phyloP scores from a whole-genome alignment of 2,113 vertebrate genomes.

The Hippolais icterina region DNA sequence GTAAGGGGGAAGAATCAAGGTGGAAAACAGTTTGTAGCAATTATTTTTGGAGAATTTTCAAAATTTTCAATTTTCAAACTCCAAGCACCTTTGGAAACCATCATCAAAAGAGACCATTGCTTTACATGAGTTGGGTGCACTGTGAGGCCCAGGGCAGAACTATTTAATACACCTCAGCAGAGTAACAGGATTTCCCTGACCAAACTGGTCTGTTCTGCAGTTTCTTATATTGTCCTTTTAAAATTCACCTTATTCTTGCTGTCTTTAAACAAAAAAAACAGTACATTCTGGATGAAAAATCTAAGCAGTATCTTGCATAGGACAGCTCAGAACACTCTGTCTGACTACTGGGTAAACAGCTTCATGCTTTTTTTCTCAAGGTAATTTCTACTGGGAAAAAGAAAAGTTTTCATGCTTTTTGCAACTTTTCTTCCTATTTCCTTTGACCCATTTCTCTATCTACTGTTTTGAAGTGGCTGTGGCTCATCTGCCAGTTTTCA shows the following conservation, averaged over 20 bases:
- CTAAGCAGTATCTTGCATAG: background rate
- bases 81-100: background rate
- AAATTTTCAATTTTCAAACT: background rate
- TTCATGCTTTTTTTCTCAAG: background rate
- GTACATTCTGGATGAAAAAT: background rate
- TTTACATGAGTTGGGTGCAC: background rate
- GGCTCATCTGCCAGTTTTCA: constrained; percentile 38
- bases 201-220: background rate
- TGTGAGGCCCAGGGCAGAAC: background rate
- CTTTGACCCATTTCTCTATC: constrained; percentile 4
- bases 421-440: background rate
- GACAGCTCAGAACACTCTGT: background rate
- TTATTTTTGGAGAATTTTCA: background rate
- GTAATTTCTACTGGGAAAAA: background rate
- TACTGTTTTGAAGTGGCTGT: constrained; percentile 1
- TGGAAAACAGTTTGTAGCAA: background rate
- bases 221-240: background rate
- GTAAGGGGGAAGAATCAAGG: background rate
- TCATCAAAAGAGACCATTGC: fast-evolving
- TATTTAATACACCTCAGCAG: background rate
- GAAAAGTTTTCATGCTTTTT: background rate
- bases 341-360: background rate
- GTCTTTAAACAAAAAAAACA: background rate
- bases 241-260: background rate
- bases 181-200: background rate